Percentiles rank a stretch among this genome's conserved stretches.
Conservation (phyloP, 2,797 vertebrate species). For the Pygocentrus nattereri region DNA sequence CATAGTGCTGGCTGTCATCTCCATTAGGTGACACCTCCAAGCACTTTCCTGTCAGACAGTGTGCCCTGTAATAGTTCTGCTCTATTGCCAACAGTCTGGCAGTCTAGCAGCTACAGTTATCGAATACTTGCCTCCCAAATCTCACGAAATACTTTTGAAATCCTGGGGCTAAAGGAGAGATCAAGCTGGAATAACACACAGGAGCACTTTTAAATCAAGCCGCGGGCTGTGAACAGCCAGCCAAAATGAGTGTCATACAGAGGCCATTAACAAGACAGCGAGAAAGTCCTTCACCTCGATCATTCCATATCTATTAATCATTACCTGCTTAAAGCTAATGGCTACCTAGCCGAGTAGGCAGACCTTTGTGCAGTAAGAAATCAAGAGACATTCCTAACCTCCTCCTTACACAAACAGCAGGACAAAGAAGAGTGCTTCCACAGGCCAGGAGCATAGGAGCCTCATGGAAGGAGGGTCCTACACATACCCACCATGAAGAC, state of each 20-base stretch:
- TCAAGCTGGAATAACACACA: constrained; percentile 39
- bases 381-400: constrained; percentile 62
- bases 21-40: background rate
- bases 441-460: constrained; percentile 50
- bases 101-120: constrained; percentile 17
- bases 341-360: constrained; percentile 56
- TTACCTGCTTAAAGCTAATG: constrained; percentile 64
- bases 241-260: constrained; percentile 23
- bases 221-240: constrained; percentile 16
- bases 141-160: constrained; percentile 47
- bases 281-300: constrained; percentile 47
- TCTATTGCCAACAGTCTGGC: background rate
- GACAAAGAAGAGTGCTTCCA: constrained; percentile 61
- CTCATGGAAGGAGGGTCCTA: constrained; percentile 59
- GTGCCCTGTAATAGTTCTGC: constrained; percentile 4
- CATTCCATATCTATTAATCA: constrained; percentile 64
- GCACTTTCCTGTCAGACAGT: background rate
- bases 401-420: constrained; percentile 78
- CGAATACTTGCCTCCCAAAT: constrained; percentile 27
- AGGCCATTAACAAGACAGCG: constrained; percentile 38
- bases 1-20: background rate
- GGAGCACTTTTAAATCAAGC: constrained; percentile 36
- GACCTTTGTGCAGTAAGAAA: constrained; percentile 64
- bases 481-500: constrained; percentile 72
- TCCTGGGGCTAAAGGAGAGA: constrained; percentile 28